Evolutionary conservation across 2,888 invertebrate genomes (phyloP), one percentile per base, ranked within the genome.

Genomic region (Habroteleia sp.): DNA sequence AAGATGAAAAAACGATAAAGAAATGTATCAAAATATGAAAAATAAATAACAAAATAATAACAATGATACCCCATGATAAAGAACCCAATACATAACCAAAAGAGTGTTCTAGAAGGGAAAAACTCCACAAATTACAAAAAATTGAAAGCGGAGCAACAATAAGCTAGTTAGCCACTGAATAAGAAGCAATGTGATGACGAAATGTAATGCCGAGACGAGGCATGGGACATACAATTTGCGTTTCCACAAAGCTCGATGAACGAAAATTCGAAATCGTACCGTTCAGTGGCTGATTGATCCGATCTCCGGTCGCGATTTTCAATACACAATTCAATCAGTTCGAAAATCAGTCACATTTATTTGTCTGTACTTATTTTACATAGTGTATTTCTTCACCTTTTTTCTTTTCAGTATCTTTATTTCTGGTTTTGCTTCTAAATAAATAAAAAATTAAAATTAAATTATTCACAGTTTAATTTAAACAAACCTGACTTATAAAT

Each of bases 141-240:
- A 8, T n/a, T 54, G 27, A 29, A 56, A 58, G 68, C 69, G 42
- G 50, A 60, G 42, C 42, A 50, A 50, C 35, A 52, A 7, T 29
- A 69, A 72, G 71, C 71, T 14, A 62, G 8, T 23, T 41, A 46
- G 71, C 71, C 62, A 71, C 52, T 71, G 71, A 50, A 50, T 68
- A 42, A 37, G 4, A 60, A 42, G 35, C 29, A 8, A 69, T 62
- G 46, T 46, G 31, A 46, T 33, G 50, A 41, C 33, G 35, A 42
- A 52, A 56, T 54, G 37, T 48, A 20, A 65, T 35, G 23, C 20
- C 35, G 29, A 58, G 14, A 54, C 35, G 44, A 58, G 68, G 17
- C 65, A 73, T 73, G 73, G 73, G 62, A 74, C 74, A 74, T 56
- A 69, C 74, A 74, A 72, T 63, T 52, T 46, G 58, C 68, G 48